A percentile compares a stretch with the other conserved stretches of the same genome.
Conservation (phyloP, 2,888 invertebrate species). For the Ichneumon xanthorius region DNA sequence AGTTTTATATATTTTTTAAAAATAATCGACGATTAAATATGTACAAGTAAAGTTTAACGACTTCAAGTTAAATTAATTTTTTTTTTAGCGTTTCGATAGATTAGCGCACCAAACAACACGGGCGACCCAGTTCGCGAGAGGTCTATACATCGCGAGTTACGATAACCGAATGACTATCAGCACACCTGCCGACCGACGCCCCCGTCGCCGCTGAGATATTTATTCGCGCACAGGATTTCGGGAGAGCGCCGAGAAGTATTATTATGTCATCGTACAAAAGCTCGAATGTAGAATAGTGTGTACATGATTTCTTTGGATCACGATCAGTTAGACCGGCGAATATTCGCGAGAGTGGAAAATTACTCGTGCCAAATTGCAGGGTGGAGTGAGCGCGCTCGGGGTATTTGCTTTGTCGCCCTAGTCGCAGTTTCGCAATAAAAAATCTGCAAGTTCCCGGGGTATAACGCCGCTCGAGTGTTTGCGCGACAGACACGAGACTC, state of each 20-base stretch:
- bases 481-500: conserved; percentile 15
- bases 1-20: neutral
- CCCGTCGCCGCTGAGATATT: neutral
- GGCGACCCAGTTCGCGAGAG: neutral
- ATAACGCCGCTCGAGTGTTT: conserved; percentile 5
- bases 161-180: conserved; percentile 53
- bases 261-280: conserved; percentile 31
- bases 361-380: neutral
- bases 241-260: neutral
- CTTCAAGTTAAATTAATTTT: neutral
- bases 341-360: conserved; percentile 13
- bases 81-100: neutral
- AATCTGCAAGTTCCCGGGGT: neutral
- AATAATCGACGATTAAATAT: neutral
- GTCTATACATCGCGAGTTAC: neutral
- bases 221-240: conserved; percentile 19
- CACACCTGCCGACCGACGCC: conserved; percentile 31
- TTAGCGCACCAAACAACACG: neutral
- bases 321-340: neutral
- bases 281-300: neutral
- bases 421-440: neutral
- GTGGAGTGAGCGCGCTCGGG: neutral
- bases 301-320: conserved; percentile 3
- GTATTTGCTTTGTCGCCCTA: neutral
- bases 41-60: neutral